Percentiles rank a stretch among this genome's conserved stretches.
Evolutionary conservation across 2,113 vertebrate genomes (phyloP).

Genomic region (Crypturellus undulatus): DNA sequence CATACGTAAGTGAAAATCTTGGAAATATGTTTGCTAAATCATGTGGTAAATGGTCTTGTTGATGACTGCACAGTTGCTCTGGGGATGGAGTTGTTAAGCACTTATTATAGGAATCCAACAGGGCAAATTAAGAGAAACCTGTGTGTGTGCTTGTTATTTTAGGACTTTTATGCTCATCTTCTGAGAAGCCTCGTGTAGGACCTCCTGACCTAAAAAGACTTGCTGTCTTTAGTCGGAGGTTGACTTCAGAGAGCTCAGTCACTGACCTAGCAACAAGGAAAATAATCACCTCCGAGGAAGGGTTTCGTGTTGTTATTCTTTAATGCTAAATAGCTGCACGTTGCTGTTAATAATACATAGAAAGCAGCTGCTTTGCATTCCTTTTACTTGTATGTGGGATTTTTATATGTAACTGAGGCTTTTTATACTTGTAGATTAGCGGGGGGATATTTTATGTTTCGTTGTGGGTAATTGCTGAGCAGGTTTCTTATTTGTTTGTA

Average conservation of each 20-base stretch:
- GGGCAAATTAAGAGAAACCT: slow-evolving; percentile 83
- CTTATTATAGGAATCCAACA: slow-evolving; percentile 83
- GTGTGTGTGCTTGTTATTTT: slow-evolving; percentile 77
- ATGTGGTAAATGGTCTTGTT: slow-evolving; percentile 83
- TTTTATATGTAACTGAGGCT: slow-evolving; percentile 26
- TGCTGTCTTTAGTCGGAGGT: slow-evolving; percentile 70
- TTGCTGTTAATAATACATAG: slow-evolving; percentile 60
- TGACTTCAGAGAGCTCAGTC: slow-evolving; percentile 61
- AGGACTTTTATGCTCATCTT: slow-evolving; percentile 74
- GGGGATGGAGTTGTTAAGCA: slow-evolving; percentile 79
- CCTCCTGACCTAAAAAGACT: slow-evolving; percentile 75
- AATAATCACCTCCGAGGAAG: slow-evolving; percentile 70
- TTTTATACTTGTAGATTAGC: slow-evolving; percentile 58
- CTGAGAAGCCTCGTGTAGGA: slow-evolving; percentile 65
- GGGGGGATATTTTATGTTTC: slow-evolving; percentile 39
- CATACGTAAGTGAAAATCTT: slow-evolving; percentile 71
- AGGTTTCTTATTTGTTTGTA: slow-evolving; percentile 1
- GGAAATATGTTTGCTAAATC: slow-evolving; percentile 83
- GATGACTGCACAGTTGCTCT: slow-evolving; percentile 80
- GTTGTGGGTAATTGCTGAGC: not conserved
- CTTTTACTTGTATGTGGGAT: slow-evolving; percentile 34
- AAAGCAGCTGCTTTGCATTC: slow-evolving; percentile 32
- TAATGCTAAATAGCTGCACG: slow-evolving; percentile 45
- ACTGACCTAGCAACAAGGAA: slow-evolving; percentile 69
- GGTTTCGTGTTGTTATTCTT: slow-evolving; percentile 58